Conservation (phyloP, 2,113 vertebrate genomes). For the Nanger granti region DNA sequence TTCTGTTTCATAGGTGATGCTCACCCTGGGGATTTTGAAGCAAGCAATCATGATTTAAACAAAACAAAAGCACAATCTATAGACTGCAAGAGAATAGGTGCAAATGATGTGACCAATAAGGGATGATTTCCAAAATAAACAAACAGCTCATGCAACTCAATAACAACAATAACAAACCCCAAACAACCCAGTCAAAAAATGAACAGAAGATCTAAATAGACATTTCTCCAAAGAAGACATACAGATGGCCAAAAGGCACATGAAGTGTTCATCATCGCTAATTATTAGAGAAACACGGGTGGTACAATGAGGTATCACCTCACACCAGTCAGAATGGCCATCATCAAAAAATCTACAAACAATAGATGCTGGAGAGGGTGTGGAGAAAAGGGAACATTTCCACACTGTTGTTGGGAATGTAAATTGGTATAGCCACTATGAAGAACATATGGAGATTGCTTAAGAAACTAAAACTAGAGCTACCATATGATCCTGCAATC, state of each 20-base stretch:
- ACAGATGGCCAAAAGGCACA: not conserved
- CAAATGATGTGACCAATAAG: not conserved
- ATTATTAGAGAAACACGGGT: not conserved
- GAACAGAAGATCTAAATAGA: not conserved
- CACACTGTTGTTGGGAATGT: not conserved
- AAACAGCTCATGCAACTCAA: not conserved
- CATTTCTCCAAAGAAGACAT: not conserved
- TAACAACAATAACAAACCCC: not conserved
- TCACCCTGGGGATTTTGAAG: not conserved
- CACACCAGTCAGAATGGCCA: not conserved
- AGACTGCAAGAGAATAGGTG: not conserved
- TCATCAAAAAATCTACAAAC: not conserved
- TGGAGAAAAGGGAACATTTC: not conserved
- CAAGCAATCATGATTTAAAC: not conserved
- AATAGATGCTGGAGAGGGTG: not conserved
- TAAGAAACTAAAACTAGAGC: not conserved
- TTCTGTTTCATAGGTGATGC: not conserved
- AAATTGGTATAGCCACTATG: not conserved
- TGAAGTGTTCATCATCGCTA: not conserved
- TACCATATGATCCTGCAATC: not conserved
- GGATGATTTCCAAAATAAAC: not conserved
- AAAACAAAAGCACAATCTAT: not conserved
- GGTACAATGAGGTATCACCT: not conserved
- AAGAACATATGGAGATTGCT: not conserved
- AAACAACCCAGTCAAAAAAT: not conserved